These are phyloP conservation scores for Phylloscopus trochiloides DNA, from an alignment of 2,113 vertebrate species.

Conservation along the genomic window DNA sequence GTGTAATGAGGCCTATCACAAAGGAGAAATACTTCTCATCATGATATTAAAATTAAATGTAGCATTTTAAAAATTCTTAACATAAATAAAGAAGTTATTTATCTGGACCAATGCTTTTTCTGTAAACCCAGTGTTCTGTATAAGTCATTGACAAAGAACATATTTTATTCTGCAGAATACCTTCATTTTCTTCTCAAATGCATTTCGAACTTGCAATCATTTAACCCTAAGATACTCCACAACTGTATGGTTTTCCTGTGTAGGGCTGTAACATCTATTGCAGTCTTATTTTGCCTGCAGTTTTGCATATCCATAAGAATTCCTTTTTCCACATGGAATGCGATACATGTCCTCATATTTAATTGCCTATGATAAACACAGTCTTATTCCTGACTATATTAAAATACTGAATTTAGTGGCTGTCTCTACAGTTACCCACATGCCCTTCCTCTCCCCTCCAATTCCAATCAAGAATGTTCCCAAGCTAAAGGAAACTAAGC, in stretches of 20 bases:
- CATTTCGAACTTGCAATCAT: conserved; percentile 39
- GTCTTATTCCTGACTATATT: background rate
- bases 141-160: conserved; percentile 69
- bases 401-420: background rate
- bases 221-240: conserved; percentile 55
- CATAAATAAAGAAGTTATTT: conserved; percentile 79
- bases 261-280: background rate
- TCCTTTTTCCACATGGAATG: background rate
- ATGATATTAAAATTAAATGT: conserved; percentile 80
- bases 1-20: conserved; percentile 74
- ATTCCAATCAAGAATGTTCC: background rate
- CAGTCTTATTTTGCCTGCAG: background rate
- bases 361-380: background rate
- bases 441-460: background rate
- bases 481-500: background rate
- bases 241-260: background rate
- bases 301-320: background rate
- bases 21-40: conserved; percentile 65
- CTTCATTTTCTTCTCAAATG: conserved; percentile 52
- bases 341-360: background rate
- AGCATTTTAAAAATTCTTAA: conserved; percentile 76
- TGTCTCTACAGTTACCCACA: background rate
- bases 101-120: conserved; percentile 74
- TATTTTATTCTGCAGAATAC: conserved; percentile 71
- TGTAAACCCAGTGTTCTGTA: conserved; percentile 74